Evolutionary conservation across 2,113 vertebrate species (phyloP).

Genomic region (Callipepla californica): DNA sequence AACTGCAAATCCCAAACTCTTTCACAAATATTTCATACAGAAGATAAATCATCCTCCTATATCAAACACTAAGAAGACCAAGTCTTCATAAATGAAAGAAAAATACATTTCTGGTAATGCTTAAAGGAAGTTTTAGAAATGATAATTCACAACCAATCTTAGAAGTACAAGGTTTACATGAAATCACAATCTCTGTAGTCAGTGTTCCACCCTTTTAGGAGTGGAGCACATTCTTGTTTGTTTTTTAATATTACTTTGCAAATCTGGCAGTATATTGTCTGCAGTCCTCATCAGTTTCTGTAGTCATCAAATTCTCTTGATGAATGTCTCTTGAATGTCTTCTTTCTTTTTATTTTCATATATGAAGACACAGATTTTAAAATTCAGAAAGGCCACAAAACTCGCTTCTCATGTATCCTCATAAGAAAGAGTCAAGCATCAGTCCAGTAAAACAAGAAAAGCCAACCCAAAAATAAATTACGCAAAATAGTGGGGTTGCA

Average conservation of each 20-base stretch:
- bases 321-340: not conserved
- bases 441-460: not conserved
- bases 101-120: not conserved
- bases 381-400: not conserved
- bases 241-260: not conserved
- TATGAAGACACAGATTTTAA: not conserved
- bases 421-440: not conserved
- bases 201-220: not conserved
- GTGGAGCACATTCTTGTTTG: not conserved
- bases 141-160: not conserved
- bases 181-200: not conserved
- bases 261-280: not conserved
- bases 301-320: not conserved
- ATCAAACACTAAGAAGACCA: not conserved
- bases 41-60: not conserved
- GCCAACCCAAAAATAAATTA: not conserved
- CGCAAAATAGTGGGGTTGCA: too few species aligned
- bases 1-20: not conserved
- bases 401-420: not conserved
- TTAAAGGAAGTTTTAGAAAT: not conserved
- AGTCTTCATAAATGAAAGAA: not conserved
- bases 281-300: not conserved
- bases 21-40: not conserved
- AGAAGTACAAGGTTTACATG: not conserved
- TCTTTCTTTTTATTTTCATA: not conserved